Evolutionary conservation across 2,888 invertebrate species (phyloP), one percentile per base, ranked within the genome.

Genomic region (Cephus pulcher): DNA sequence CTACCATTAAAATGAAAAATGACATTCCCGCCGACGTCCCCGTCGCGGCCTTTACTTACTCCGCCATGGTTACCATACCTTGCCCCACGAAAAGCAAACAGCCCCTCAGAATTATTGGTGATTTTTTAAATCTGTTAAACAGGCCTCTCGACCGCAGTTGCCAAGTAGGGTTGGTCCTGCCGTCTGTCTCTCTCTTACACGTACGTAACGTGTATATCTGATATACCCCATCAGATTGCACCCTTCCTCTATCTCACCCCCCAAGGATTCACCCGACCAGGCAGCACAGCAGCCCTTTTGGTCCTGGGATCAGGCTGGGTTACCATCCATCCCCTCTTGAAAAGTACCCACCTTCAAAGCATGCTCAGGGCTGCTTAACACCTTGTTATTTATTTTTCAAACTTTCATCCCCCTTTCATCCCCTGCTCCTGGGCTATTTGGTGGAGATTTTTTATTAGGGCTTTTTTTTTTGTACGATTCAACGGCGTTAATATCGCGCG

Each of bases 1-100:
- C 86, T 81, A 90, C 91, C 91, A 91, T 91, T 91, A 91, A 91
- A 91, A 91, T 91, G 91, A 91, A 91, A 91, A 91, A 91, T 91
- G 90, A 91, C 89, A 88, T 88, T 88, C 71, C 71, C 32, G 71
- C 71, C 75, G 40, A 74, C 34, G 74, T 37, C 74, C 74, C 74
- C 75, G 80, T 79, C 75, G 80, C 75, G 76, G 80, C 77, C 80
- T 80, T 79, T 79, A 81, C 82, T 82, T 80, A 81, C 80, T 84
- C 84, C 32, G 71, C 12, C 84, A 84, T 86, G 86, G 87, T 87
- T 88, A 88, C 87, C 87, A 86, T 84, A 82, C 83, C 83, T 85
- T 81, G 82, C 79, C 83, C 86, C 84, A 73, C 76, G 35, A 12
- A 77, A 37, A 77, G 77, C 74, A 77, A 77, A 77, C 77, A 12